Percentiles rank a stretch among this genome's conserved stretches.
Conservation (phyloP, 1,140 invertebrate species). For the Lucilia sericata region DNA sequence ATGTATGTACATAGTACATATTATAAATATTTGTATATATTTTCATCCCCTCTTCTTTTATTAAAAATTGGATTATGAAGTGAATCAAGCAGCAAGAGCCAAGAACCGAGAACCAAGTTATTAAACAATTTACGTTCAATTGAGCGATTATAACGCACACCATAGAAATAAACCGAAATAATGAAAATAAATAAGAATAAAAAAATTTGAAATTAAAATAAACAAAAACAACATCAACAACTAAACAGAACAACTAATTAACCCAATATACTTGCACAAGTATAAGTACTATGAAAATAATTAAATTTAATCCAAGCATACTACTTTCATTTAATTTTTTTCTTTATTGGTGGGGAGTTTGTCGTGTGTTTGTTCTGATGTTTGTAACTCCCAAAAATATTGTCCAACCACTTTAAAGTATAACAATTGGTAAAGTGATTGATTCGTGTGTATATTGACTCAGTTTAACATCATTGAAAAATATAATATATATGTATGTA, state of each 20-base stretch:
- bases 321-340: too few relatives aligned
- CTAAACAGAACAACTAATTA: neutral
- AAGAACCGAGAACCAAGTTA: slow-evolving; percentile 15
- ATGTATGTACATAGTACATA: too few relatives aligned
- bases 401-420: too few relatives aligned
- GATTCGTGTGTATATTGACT: too few relatives aligned
- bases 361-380: too few relatives aligned
- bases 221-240: slow-evolving; percentile 12
- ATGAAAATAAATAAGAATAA: neutral
- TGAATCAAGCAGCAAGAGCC: slow-evolving; percentile 13
- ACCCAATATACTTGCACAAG: neutral
- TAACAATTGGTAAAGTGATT: too few relatives aligned
- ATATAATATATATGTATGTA: too few relatives aligned
- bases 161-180: neutral
- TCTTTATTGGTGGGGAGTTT: too few relatives aligned
- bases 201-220: neutral
- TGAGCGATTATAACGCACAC: slow-evolving; percentile 3
- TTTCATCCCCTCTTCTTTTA: neutral
- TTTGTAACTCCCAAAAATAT: too few relatives aligned
- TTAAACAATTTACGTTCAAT: slow-evolving; percentile 24
- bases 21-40: neutral
- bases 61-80: neutral
- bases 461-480: too few relatives aligned
- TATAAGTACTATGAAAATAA: too few relatives aligned
- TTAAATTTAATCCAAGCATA: too few relatives aligned